Percentiles rank a stretch among this genome's conserved stretches.
These are phyloP conservation scores for Scaptomyza polygonia DNA, from an alignment of 2,888 invertebrate species.

Conservation along the genomic window DNA sequence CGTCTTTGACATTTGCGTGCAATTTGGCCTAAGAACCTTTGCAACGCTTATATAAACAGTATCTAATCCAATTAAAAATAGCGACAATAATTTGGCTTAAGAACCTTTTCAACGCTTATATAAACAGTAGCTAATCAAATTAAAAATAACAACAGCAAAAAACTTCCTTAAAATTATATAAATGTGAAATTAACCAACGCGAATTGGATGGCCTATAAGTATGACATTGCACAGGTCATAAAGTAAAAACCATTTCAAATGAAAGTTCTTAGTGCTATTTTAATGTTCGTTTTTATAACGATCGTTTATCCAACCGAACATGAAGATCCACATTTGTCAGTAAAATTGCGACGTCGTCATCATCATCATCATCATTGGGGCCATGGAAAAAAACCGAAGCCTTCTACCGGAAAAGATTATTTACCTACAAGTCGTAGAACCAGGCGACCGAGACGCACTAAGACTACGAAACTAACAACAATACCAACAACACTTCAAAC, in stretches of 20 bases:
- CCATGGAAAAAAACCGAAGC: too few species aligned
- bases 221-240: background rate
- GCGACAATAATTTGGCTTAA: background rate
- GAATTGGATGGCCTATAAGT: background rate
- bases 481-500: too few species aligned
- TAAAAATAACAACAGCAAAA: background rate
- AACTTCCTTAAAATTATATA: background rate
- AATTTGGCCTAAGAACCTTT: background rate
- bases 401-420: too few species aligned
- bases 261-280: background rate
- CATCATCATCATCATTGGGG: background rate
- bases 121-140: background rate
- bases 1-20: background rate
- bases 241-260: background rate
- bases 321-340: background rate
- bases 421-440: too few species aligned
- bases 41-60: background rate
- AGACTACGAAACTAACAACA: too few species aligned
- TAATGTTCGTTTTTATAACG: too few species aligned
- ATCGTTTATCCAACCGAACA: background rate
- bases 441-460: too few species aligned
- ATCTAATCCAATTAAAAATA: background rate
- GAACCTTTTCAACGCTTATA: too few species aligned
- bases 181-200: background rate
- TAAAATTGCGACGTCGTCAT: background rate